Evolutionary conservation across 2,797 vertebrate genomes (phyloP).

Genomic region (Anguilla anguilla): DNA sequence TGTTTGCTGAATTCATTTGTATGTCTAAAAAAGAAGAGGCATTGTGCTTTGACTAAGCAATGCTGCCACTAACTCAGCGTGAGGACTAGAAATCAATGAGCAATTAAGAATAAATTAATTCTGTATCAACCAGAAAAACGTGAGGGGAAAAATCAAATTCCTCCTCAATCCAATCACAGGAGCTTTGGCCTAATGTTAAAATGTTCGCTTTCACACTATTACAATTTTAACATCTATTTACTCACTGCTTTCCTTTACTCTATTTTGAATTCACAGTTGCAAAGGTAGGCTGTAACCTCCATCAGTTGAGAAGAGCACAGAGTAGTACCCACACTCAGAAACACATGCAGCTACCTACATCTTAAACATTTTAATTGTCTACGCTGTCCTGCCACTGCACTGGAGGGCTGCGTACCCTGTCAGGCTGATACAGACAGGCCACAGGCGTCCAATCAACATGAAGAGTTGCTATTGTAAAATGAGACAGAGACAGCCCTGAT

Average conservation of each 20-base stretch:
- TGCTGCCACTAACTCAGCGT: neutral
- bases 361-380: neutral
- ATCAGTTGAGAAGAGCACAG: neutral
- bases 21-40: slow-evolving; percentile 3
- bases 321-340: neutral
- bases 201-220: neutral
- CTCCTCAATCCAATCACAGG: neutral
- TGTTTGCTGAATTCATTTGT: neutral
- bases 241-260: neutral
- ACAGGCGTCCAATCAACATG: neutral
- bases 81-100: neutral
- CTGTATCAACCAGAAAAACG: slow-evolving; percentile 5
- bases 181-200: neutral
- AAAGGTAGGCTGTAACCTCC: neutral
- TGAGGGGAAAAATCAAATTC: neutral
- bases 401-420: neutral
- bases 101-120: slow-evolving; percentile 21
- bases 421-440: neutral
- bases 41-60: neutral
- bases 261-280: neutral
- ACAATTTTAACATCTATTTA: neutral
- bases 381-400: neutral
- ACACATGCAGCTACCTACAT: neutral
- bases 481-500: neutral
- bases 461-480: neutral